Evolutionary conservation across 1,140 invertebrate species (phyloP), one percentile per base, ranked within the genome.

Genomic region (Coenobita brevimanus): DNA sequence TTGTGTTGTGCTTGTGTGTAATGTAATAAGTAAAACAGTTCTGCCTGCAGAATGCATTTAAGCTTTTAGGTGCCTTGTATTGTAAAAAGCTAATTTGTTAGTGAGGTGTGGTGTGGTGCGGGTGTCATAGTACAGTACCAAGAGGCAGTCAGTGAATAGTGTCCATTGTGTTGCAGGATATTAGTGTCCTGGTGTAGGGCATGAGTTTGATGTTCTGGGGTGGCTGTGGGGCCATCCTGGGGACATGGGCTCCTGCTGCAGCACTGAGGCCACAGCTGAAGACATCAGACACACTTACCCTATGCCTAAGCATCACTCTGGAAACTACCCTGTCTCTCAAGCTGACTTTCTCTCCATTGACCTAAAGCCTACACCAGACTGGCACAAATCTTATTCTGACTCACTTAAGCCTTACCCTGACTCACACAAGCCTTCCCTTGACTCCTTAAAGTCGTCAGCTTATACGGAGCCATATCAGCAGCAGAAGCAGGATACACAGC

Each of bases 201-300:
- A 73, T 73, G 69, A 13, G 69, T 73, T 73, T 27, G 38, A 17
- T 73, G 41, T 76, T 30, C 33, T 76, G 73, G 71, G 6, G 82
- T 60, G 82, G 82, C 13, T 38, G 36, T 54, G 33, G 27, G 50
- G 17, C 27, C 64, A 64, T 8, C 36, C 57, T 38, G 17, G 46
- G 85, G 85, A 64, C 41, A 87, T 87, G 85, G 85, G 85, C 41
- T 81, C 85, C 6, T 78, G 73, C 67, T 87, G 76, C 85, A 87
- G 76, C 85, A 43, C 62, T n/a, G 50, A 78, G 21, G 10, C 75
- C 50, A 67, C 76, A 17, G 24, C 36, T 50, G 83, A 86, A 46
- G 85, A 87, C 64, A 27, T 57, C 24, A 76, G 57, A 4, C 76
- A 75, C 62, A n/a, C 67, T 41, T 71, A 67, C 76, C 85, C 38